Percentiles rank a stretch among this genome's conserved stretches.
phyloP scores from a whole-genome alignment of 2,113 vertebrate genomes.

The Mungos mungo region DNA sequence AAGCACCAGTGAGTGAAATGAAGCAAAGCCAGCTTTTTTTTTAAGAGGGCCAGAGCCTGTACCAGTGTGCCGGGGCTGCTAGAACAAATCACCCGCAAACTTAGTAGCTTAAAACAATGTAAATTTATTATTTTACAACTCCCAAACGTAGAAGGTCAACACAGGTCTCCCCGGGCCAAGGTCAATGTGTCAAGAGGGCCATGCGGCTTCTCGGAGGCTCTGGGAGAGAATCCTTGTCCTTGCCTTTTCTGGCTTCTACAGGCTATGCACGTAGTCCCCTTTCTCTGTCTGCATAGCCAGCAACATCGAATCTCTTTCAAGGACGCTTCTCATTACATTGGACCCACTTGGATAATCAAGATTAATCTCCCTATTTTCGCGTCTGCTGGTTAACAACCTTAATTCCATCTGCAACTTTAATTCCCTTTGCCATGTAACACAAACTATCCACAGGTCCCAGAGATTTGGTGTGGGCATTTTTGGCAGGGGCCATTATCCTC shows the following conservation, averaged over 20 bases:
- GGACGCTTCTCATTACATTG: not conserved
- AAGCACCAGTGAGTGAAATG: not conserved
- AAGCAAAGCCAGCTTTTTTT: not conserved
- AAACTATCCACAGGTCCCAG: not conserved
- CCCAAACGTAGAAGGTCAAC: not conserved
- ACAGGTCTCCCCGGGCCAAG: not conserved
- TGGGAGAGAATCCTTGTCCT: not conserved
- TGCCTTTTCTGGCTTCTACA: slow-evolving; percentile 17
- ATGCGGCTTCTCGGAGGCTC: not conserved
- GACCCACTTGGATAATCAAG: not conserved
- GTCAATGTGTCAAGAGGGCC: not conserved
- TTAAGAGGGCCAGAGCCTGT: not conserved
- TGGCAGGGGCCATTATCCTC: not conserved
- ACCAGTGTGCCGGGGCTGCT: not conserved
- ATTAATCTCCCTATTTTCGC: not conserved
- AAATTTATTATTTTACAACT: not conserved
- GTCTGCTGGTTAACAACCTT: not conserved
- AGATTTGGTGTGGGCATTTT: not conserved
- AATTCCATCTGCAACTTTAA: not conserved
- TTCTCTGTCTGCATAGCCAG: not conserved
- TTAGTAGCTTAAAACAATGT: not conserved
- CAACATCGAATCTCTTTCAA: not conserved
- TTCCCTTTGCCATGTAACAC: not conserved
- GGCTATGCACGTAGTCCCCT: accelerated
- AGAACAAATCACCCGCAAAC: not conserved